Evolutionary conservation across 2,888 invertebrate species (phyloP), one percentile per base, ranked within the genome.

Genomic region (Microctonus aethiopoides): DNA sequence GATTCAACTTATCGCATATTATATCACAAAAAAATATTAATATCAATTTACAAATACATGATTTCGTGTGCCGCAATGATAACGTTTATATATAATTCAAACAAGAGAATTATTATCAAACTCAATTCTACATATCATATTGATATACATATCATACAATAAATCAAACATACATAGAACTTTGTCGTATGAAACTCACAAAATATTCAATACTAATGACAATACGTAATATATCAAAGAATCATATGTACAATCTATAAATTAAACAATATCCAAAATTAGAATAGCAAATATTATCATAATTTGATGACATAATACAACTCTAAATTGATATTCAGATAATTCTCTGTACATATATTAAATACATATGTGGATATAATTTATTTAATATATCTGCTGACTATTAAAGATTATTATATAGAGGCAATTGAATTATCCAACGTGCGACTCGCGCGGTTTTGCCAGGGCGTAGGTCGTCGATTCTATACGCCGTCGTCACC

Each of bases 381-480:
- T 5, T 5, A 29, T 5, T 5, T 29, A 29, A 29, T 5, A 29
- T 29, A 29, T 29, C 3, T 29, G 29, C 7, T 3, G 3, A 7
- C 16, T 2, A 46, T 20, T 20, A 5, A 7, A 7, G 6, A 7
- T 46, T 46, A n/a, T 7, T 46, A 9, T 46, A 20, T 20, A 16
- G 16, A 4, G 5, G 0, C 4, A n/a, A 34, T 13, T n/a, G 34
- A 57, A 16, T 29, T 0, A 13, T 7, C 9, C 6, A 13, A 56
- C 26, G 46, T 46, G 20, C 34, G n/a, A 13, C 57, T 32, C 57
- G 57, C 32, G 57, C 16, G 57, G 5, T 32, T 57, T 0, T n/a
- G 51, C 41, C 46, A 46, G 62, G 62, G 62, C 62, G 62, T 63
- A 32, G 20, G 51, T 46, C 32, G 51, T 46, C 51, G 51, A 32